Base-by-base conservation (phyloP, 2,888 invertebrate genomes). In the Hydraecia micacea region DNA sequence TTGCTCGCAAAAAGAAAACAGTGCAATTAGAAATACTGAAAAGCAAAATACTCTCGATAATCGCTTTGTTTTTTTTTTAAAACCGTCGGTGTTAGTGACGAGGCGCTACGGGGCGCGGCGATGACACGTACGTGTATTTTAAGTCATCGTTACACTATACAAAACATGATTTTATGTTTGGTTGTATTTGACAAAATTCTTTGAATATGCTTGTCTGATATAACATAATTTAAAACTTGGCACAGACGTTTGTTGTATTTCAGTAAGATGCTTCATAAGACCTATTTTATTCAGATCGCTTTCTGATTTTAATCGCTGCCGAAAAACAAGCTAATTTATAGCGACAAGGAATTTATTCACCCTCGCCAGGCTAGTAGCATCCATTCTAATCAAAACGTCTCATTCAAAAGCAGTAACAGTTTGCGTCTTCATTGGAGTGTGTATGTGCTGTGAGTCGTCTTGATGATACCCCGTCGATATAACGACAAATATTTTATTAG, bases 31-130 rank as follows among this genome's bases (percentile, higher is more conserved):
- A 90, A 89, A 76, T 70, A 84, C 73, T 63, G 79, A 77, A 78
- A 81, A 82, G 78, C 83, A 92, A 92, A 91, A 92, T 87, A 90
- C 76, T 90, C 87, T 89, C 88, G 90, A 92, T 93, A 94, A 95
- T 94, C 91, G 92, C 91, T 93, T 92, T 94, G 94, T 94, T 94
- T 94, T 94, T 94, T 94, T 94, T 89, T n/a, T 1, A 0, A 88
- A 81, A 55, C 32, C 85, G 89, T 90, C 89, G 89, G 90, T 88
- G 86, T 88, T 78, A 76, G 84, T 88, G 92, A 91, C 86, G 90
- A 91, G 86, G 86, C 86, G 83, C 80, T 87, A 67, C 18, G 60
- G 75, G 3, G 32, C 32, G 32, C n/a, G n/a, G 32, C 71, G 86
- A 84, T 80, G 88, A 87, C 78, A 86, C 73, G 77, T 78, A 73